Evolutionary conservation across 1,140 invertebrate genomes (phyloP).

Genomic region (Muscidifurax raptorellus): DNA sequence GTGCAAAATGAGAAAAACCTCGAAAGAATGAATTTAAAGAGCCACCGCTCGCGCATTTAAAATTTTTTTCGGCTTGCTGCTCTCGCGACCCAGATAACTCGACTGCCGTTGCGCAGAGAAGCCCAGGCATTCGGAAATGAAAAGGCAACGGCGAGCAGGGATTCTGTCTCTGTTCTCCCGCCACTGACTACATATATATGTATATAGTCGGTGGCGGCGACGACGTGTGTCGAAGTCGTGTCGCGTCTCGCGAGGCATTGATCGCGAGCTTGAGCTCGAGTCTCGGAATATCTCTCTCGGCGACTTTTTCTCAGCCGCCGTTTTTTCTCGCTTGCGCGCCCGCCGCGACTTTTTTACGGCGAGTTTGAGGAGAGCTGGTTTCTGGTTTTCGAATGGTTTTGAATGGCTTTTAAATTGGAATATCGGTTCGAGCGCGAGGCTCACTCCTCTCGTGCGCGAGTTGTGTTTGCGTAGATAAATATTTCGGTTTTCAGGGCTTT

Average conservation of each 20-base stretch:
- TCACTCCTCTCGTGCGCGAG: neutral
- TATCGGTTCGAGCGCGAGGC: neutral
- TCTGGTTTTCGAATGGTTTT: conserved; percentile 3
- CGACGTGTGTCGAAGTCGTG: conserved; percentile 16
- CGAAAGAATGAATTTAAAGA: neutral
- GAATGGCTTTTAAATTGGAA: conserved; percentile 3
- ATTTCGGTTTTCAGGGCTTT: neutral
- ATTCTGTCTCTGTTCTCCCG: conserved; percentile 5
- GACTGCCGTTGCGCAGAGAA: neutral
- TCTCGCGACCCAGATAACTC: conserved; percentile 13
- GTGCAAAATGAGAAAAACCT: neutral
- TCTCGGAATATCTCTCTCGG: conserved; percentile 19
- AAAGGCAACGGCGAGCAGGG: conserved; percentile 27
- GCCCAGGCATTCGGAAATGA: conserved; percentile 31
- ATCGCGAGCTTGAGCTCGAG: conserved; percentile 9
- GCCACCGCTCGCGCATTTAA: neutral
- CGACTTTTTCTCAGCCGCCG: neutral
- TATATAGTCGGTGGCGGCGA: neutral
- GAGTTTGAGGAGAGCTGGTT: too few species aligned
- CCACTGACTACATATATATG: neutral
- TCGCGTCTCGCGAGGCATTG: conserved; percentile 24
- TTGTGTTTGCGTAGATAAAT: neutral
- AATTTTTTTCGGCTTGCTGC: conserved; percentile 6
- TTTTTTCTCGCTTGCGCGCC: neutral
- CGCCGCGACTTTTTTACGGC: neutral